Percentiles rank a stretch among this genome's conserved stretches.
These are phyloP conservation scores for Lasioglossum baleicum DNA, from an alignment of 1,140 invertebrate species.

Conservation along the genomic window DNA sequence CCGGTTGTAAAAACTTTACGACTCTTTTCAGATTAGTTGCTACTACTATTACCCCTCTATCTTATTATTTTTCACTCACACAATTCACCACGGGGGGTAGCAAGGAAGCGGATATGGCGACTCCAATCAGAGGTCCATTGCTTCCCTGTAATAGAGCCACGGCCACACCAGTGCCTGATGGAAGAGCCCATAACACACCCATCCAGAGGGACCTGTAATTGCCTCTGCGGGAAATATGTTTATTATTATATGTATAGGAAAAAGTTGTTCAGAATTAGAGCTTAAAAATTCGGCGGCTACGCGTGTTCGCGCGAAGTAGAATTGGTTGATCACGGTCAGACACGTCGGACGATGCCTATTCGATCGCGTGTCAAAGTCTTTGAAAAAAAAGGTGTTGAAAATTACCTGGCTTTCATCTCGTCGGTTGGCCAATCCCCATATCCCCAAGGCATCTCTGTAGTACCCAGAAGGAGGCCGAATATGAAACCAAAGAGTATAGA, in stretches of 20 bases:
- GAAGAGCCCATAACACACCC: constrained; percentile 86
- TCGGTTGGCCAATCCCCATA: constrained; percentile 89
- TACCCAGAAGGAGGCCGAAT: constrained; percentile 87
- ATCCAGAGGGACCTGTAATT: constrained; percentile 87
- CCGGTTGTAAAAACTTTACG: no score
- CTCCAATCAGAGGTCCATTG: constrained; percentile 91
- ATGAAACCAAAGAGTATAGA: constrained; percentile 89
- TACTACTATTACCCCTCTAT: neutral
- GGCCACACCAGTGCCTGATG: constrained; percentile 89
- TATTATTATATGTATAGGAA: no score
- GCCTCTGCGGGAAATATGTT: constrained; percentile 78
- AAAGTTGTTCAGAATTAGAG: no score
- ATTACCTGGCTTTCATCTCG: constrained; percentile 88
- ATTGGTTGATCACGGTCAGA: no score
- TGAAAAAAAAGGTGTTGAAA: no score
- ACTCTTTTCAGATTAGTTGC: neutral
- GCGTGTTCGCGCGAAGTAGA: no score
- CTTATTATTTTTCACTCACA: constrained; percentile 79
- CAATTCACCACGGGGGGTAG: constrained; percentile 93
- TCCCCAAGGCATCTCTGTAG: constrained; percentile 88
- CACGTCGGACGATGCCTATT: no score
- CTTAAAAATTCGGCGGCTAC: no score
- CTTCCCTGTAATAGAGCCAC: constrained; percentile 92
- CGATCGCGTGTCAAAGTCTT: no score
- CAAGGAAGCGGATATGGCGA: constrained; percentile 93